Percentiles rank a stretch among this genome's conserved stretches.
These are phyloP conservation scores for Drosophila tani DNA, from an alignment of 1,140 invertebrate species.

Conservation along the genomic window DNA sequence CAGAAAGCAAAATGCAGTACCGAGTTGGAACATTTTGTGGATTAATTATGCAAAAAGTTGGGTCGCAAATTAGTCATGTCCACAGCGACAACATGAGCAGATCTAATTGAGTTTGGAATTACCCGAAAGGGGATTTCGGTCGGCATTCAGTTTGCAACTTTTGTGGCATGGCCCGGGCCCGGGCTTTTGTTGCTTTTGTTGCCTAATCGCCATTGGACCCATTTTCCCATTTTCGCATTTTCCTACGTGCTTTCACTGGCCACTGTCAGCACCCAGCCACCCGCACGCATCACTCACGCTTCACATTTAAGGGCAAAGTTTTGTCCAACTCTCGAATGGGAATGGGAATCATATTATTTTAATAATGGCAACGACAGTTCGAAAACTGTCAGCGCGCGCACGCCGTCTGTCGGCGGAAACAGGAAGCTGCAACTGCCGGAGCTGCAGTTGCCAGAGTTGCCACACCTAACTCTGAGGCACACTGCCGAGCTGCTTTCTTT, in stretches of 20 bases:
- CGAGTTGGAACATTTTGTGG: constrained; percentile 40
- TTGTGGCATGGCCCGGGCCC: constrained; percentile 4
- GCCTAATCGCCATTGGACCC: constrained; percentile 15
- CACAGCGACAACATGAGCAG: constrained; percentile 17
- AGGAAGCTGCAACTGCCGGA: constrained; percentile 25
- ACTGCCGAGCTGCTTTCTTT: neutral
- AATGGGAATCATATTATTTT: constrained; percentile 48
- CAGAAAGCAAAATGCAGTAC: neutral
- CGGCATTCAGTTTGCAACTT: constrained; percentile 30
- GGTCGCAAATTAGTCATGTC: constrained; percentile 23
- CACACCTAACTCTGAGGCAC: constrained; percentile 22
- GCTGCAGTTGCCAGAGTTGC: constrained; percentile 24
- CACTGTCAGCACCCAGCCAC: neutral
- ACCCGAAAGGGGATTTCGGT: constrained; percentile 29
- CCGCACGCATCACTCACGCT: constrained; percentile 10
- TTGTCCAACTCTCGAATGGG: constrained; percentile 26
- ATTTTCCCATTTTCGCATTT: neutral
- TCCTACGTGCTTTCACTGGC: constrained; percentile 1
- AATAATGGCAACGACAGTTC: constrained; percentile 40
- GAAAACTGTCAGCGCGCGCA: constrained; percentile 15
- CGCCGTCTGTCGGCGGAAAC: constrained; percentile 15
- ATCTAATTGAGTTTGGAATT: constrained; percentile 46
- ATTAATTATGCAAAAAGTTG: constrained; percentile 36
- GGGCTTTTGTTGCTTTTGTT: constrained; percentile 23
- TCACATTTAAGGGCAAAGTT: constrained; percentile 14